Conservation (phyloP, 2,113 vertebrate species). For the Scomber japonicus region DNA sequence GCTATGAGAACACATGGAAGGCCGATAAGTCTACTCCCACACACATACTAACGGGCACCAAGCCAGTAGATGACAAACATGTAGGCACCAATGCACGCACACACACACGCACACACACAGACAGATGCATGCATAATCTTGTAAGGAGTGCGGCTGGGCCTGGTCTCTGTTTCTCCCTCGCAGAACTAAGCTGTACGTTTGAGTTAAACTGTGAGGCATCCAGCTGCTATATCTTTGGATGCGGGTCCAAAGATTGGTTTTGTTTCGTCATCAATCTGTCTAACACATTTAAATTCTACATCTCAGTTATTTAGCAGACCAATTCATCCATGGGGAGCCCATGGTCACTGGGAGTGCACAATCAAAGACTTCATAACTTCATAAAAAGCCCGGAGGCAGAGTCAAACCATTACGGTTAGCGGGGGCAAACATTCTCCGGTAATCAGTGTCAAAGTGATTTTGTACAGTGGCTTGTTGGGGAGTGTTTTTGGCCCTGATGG, state of each 20-base stretch:
- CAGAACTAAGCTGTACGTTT: constrained; percentile 53
- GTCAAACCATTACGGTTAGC: constrained; percentile 65
- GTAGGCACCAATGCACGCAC: constrained; percentile 22
- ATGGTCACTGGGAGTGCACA: constrained; percentile 65
- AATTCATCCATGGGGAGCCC: constrained; percentile 46
- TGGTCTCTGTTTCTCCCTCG: constrained; percentile 49
- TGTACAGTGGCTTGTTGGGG: constrained; percentile 58
- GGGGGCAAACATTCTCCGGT: constrained; percentile 64
- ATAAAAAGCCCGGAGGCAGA: constrained; percentile 64
- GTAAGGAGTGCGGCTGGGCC: constrained; percentile 46
- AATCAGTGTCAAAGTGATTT: constrained; percentile 79
- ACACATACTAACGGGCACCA: constrained; percentile 64
- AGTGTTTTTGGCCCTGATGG: constrained; percentile 39
- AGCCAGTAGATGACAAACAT: constrained; percentile 72
- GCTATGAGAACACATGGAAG: constrained; percentile 79
- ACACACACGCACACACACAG: constrained; percentile 17
- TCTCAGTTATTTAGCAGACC: constrained; percentile 70
- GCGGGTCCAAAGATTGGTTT: constrained; percentile 50
- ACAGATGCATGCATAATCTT: constrained; percentile 20
- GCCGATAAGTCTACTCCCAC: constrained; percentile 67
- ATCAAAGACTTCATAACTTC: constrained; percentile 72
- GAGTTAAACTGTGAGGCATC: constrained; percentile 56
- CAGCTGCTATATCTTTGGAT: constrained; percentile 59
- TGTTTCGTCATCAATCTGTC: constrained; percentile 71
- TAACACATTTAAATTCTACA: constrained; percentile 66